Conservation (phyloP, 2,113 vertebrate genomes). For the Natator depressus region DNA sequence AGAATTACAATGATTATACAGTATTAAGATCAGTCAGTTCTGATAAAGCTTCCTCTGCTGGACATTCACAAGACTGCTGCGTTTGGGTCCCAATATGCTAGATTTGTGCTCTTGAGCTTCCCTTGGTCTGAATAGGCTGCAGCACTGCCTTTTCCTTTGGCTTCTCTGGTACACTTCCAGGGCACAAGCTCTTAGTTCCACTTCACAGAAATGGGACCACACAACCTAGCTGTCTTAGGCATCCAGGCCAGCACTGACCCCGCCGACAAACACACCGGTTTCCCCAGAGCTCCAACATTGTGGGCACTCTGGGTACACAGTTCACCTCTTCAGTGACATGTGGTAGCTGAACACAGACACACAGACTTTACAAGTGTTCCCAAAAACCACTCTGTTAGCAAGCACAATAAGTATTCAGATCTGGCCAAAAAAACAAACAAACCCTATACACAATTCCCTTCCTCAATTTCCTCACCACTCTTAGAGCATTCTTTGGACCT, state of each 20-base stretch:
- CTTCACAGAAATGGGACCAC: background rate
- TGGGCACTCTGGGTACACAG: background rate
- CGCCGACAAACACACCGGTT: background rate
- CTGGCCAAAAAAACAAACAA: too few species aligned
- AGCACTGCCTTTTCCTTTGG: background rate
- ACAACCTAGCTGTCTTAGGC: background rate
- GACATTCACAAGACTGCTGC: background rate
- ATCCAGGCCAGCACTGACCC: background rate
- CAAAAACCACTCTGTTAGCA: too few species aligned
- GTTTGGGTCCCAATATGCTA: background rate
- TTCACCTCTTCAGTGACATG: background rate
- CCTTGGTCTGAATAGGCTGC: background rate
- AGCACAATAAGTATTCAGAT: too few species aligned
- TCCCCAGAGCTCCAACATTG: background rate
- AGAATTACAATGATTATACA: background rate
- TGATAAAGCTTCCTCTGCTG: background rate
- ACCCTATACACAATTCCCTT: too few species aligned
- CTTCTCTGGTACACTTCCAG: background rate
- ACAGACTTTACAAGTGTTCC: too few species aligned
- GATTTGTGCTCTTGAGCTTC: background rate
- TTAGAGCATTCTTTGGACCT: too few species aligned
- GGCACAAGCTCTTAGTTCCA: background rate
- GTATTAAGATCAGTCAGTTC: background rate
- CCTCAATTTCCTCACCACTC: too few species aligned
- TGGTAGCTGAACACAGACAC: background rate